Evolutionary conservation across 2,113 vertebrate genomes (phyloP), one percentile per base, ranked within the genome.

Genomic region (Rhynchomys soricoides): DNA sequence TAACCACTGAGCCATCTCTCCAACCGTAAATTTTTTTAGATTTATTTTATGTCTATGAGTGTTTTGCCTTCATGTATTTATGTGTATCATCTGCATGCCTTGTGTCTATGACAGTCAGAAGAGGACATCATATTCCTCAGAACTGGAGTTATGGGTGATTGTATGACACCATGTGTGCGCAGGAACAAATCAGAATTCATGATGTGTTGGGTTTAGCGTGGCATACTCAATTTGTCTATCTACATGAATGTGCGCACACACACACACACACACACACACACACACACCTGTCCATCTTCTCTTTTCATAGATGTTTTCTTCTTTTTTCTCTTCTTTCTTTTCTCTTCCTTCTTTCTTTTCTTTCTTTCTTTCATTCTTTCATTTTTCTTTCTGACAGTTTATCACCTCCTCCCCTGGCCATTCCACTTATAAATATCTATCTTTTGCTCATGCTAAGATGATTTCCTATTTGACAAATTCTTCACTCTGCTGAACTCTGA

Each of bases 391-490:
- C 66, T 17, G 48, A 37, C 29, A 34, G 4, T 48, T 66, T 48
- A 66, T 77, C 45, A 66, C 29, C 29, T 12, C 43, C 24, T 81
- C 22, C 22, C 7, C 29, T 4, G 1, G 4, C 9, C 26, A 19
- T 85, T 64, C 40, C 16, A 86, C 17, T 21, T 86, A 66, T 66
- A 91, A 89, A 78, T 22, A 68, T 74, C n/a, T 82, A 85, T 48
- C 59, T 95, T 94, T 95, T 95, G 62, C 59, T 95, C 83, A 90
- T 73, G 48, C 74, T 81, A 82, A 94, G 82, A 79, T 31, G 77
- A 59, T 82, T 96, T 96, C 83, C 59, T 92, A 78, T 31, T 82
- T 82, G 26, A 93, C 62, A 89, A 26, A 62, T 93, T 92, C 75
- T 94, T 92, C 34, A 95, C 43, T 29, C 50, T 92, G 85, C 34